Base-by-base conservation (phyloP, 2,888 invertebrate species). In the Chymomyza amoena region DNA sequence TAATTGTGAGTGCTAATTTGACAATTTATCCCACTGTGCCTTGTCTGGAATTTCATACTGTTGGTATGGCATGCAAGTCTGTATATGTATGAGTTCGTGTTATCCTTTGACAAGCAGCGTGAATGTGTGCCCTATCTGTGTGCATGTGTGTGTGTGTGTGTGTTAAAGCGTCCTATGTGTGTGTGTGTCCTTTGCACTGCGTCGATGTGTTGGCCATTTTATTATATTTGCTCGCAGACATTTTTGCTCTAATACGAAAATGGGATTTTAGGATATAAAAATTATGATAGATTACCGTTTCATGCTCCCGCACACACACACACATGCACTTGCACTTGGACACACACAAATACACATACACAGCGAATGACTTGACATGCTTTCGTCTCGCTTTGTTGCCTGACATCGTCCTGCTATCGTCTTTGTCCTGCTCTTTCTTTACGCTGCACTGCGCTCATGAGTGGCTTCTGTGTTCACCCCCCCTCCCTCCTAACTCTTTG, bases 211-310 rank as follows among this genome's bases (percentile, higher is more conserved):
- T 87, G 79, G 77, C 76, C 80, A 85, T 88, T 87, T 88, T 87
- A 87, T 87, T 88, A 84, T 88, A 89, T 88, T 83, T 83, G 88
- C 87, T 88, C 77, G 80, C 83, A 88, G 87, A 86, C 90, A 88
- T 89, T 84, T 86, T 88, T 84, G 79, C 86, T 81, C 83, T 89
- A 88, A 87, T 89, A 88, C 83, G 79, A 87, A 89, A 89, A 89
- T 89, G 80, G 90, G 89, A 89, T 89, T 89, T 89, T 87, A 86
- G 89, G 89, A 89, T 89, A 89, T 89, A 89, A 89, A 89, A 89
- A 89, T 89, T 89, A 89, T 89, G 89, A 89, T 89, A 89, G 89
- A 89, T 89, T 89, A 89, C 89, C 87, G 89, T 78, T 76, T 81
- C 84, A 72, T 78, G 75, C 76, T 63, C 72, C 61, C 50, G 36